Conservation (phyloP, 2,888 invertebrate genomes). For the Morpho deidamia region DNA sequence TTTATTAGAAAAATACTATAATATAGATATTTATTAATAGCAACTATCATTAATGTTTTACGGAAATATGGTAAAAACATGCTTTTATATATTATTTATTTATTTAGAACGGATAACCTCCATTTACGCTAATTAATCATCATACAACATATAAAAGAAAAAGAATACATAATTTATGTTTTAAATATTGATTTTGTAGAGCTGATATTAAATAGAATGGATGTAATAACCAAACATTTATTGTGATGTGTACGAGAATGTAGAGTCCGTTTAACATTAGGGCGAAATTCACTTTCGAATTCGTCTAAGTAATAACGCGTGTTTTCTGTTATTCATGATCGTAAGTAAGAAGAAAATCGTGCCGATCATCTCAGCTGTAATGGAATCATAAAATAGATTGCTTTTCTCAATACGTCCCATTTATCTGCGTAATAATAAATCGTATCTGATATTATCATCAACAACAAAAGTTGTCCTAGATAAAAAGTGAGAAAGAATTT, state of each 20-base stretch:
- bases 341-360: constrained; percentile 11
- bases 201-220: no score
- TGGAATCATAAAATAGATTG: constrained; percentile 8
- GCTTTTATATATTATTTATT: no score
- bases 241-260: neutral
- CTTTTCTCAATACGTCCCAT: constrained; percentile 9
- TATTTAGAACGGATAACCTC: no score
- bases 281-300: constrained; percentile 17
- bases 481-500: neutral
- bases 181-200: no score
- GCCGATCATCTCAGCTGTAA: constrained; percentile 6
- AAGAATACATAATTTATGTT: no score
- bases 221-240: neutral
- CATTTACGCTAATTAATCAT: no score
- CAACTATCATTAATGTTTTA: no score
- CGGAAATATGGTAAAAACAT: no score
- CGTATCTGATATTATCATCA: constrained; percentile 6
- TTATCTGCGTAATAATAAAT: constrained; percentile 6
- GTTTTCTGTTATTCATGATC: constrained; percentile 7
- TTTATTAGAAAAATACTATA: no score
- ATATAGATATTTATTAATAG: no score
- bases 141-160: no score
- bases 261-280: constrained; percentile 2
- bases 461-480: neutral
- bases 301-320: constrained; percentile 11